Percentiles rank a stretch among this genome's conserved stretches.
phyloP scores from a whole-genome alignment of 37 sponge, comb jelly and placozoan species.

The Axinella damicornis region DNA sequence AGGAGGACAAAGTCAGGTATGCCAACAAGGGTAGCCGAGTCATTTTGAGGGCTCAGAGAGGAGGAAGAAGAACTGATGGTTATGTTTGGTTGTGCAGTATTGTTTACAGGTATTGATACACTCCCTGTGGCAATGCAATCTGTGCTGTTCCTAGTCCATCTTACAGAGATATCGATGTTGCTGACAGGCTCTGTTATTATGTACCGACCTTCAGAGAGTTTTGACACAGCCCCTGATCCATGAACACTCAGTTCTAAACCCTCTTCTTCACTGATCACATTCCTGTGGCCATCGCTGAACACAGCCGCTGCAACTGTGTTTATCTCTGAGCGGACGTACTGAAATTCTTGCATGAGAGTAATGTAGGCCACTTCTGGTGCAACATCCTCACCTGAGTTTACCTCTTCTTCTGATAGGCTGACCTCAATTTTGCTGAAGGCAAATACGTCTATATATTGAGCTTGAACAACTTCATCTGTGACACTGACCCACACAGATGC shows the following conservation, averaged over 20 bases:
- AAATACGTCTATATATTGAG: constrained; percentile 37
- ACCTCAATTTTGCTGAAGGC: constrained; percentile 41
- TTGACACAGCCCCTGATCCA: not conserved
- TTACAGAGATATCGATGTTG: not conserved
- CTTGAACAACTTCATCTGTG: constrained; percentile 20
- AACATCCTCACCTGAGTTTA: not conserved
- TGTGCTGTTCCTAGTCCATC: not conserved
- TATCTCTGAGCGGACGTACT: not conserved
- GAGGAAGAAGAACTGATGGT: not conserved
- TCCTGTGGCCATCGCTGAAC: constrained; percentile 48
- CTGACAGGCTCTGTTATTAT: not conserved
- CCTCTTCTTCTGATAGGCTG: not conserved
- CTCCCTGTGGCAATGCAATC: not conserved
- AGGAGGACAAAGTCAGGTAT: not conserved
- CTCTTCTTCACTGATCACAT: constrained; percentile 21
- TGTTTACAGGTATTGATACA: not conserved
- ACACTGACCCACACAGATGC: constrained; percentile 8
- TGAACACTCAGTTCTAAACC: not conserved
- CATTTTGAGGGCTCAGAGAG: not conserved
- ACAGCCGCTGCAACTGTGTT: constrained; percentile 34
- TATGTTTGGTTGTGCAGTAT: not conserved
- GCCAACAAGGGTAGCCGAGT: not conserved
- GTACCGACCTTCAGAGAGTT: not conserved
- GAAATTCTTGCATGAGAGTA: constrained; percentile 28
- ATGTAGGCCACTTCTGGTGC: not conserved